Evolutionary conservation across 1,140 invertebrate genomes (phyloP), one percentile per base, ranked within the genome.

Genomic region (Hesperophylax magnus): DNA sequence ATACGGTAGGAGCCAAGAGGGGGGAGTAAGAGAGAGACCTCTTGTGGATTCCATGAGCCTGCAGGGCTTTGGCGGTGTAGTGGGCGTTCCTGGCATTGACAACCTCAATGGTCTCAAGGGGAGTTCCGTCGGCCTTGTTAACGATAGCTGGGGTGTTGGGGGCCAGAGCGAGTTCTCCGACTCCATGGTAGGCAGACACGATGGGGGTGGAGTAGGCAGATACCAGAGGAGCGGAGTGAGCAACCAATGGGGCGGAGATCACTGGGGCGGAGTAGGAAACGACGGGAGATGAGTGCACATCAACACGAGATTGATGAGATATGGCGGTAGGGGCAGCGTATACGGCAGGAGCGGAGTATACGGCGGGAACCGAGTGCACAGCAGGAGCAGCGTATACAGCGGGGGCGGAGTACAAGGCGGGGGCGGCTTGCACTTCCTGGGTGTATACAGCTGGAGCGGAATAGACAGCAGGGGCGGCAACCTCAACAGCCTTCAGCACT

Each of bases 41-140:
- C 27, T 86, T 78, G 81, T 89, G 77, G 82, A 86, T 84, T 61
- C 88, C 86, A 39, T 86, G 82, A 31, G 58, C 71, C 58, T 86
- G 84, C 4, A 87, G 78, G 52, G 87, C 86, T 65, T 89, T 87
- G 8, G 52, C 87, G 86, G 15, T 86, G 87, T 53, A 87, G 86
- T 74, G 75, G 54, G 82, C 89, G 76, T 88, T 87, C 74, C 88
- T 85, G 54, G 90, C 90, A 24, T 90, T 87, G 67, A 90, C 88
- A 0, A 90, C 89, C 54, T 90, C 89, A 77, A 88, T 86, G 24
- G 89, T 90, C 81, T 90, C 88, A 22, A 90, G 82, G 34, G 87
- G 88, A 14, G 88, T 20, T 77, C 80, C 82, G 27, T 58, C 56
- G 54, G 72, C 63, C 34, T 67, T 52, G 18, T 65, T 39, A 7